Conservation (phyloP, 2,888 invertebrate genomes). For the Sinhomidia bicolor region DNA sequence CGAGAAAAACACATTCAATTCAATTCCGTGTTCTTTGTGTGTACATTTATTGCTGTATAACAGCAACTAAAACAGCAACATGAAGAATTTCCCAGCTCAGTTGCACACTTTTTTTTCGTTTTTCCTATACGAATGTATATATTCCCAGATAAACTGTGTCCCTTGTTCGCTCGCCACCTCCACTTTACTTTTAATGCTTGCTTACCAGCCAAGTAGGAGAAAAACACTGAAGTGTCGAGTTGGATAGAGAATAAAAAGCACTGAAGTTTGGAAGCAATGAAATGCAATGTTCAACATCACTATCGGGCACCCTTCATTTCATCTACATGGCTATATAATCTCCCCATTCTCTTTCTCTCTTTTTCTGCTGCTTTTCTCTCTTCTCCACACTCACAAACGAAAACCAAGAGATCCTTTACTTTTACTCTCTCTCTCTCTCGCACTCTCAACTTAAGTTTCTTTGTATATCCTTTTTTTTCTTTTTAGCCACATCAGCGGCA, state of each 20-base stretch:
- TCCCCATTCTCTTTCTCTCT: background rate
- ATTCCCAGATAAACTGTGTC: background rate
- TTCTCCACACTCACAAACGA: background rate
- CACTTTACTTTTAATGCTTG: slow-evolving; percentile 18
- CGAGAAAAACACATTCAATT: slow-evolving; percentile 34
- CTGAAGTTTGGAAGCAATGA: background rate
- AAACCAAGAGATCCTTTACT: slow-evolving; percentile 17
- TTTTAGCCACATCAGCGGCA: background rate
- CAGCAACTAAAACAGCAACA: background rate
- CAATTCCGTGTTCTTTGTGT: slow-evolving; percentile 13
- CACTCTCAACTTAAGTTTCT: no score
- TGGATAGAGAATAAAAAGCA: slow-evolving; percentile 4
- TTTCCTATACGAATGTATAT: background rate
- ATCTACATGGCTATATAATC: background rate
- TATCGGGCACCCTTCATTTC: slow-evolving; percentile 20
- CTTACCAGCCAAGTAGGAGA: slow-evolving; percentile 22
- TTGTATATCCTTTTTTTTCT: no score
- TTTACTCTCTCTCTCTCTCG: background rate
- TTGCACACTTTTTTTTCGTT: no score
- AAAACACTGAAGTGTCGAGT: slow-evolving; percentile 31
- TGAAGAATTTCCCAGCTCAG: slow-evolving; percentile 14
- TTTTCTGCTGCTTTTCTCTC: slow-evolving; percentile 1
- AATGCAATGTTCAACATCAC: background rate
- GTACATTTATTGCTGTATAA: background rate
- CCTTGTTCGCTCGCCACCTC: slow-evolving; percentile 28